Conservation (phyloP, 2,113 vertebrate species). For the Xerus inauris region DNA sequence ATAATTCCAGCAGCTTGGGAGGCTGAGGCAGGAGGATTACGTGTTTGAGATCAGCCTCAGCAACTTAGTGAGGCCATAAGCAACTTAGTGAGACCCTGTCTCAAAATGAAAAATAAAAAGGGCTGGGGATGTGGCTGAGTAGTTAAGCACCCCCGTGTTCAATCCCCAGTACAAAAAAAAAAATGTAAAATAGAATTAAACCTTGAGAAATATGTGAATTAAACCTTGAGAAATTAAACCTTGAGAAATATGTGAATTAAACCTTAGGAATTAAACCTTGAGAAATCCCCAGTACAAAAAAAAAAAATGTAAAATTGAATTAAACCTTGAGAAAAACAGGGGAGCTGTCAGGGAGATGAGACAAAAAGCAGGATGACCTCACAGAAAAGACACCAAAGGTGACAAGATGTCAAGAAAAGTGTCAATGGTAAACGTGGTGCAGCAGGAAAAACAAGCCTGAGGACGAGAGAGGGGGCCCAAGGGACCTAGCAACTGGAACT, state of each 20-base stretch:
- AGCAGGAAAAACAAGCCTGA: not conserved
- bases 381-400: not conserved
- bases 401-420: not conserved
- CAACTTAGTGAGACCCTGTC: too few species aligned
- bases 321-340: not conserved
- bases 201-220: not conserved
- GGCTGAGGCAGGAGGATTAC: too few species aligned
- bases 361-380: not conserved
- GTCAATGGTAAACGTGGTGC: not conserved
- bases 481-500: not conserved
- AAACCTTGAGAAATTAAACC: not conserved
- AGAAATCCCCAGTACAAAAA: not conserved
- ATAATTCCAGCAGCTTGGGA: too few species aligned
- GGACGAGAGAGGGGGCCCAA: not conserved
- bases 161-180: not conserved
- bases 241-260: too few species aligned
- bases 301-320: not conserved
- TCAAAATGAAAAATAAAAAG: too few species aligned
- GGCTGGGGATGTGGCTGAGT: too few species aligned
- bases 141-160: too few species aligned
- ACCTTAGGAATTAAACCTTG: too few species aligned
- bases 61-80: too few species aligned
- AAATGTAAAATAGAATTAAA: not conserved
- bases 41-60: too few species aligned
- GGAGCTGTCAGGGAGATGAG: not conserved